A percentile compares a stretch with the other conserved stretches of the same genome.
phyloP scores from a whole-genome alignment of 2,888 invertebrate genomes.

The Spodoptera picta region DNA sequence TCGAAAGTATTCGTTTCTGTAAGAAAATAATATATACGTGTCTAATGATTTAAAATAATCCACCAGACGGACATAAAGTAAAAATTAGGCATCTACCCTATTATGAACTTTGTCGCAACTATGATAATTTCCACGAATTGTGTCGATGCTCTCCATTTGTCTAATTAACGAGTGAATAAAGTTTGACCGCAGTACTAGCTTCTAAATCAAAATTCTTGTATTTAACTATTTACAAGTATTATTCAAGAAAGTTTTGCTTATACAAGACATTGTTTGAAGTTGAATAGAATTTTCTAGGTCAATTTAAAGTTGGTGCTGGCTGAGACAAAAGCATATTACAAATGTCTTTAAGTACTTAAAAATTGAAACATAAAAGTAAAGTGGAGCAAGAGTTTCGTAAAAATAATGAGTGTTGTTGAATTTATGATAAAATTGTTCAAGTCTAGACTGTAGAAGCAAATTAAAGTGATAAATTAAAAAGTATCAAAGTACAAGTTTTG shows the following conservation, averaged over 20 bases:
- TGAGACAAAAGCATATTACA: slow-evolving; percentile 1
- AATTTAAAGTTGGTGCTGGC: slow-evolving; percentile 10
- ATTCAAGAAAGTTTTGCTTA: slow-evolving; percentile 23
- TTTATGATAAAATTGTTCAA: too few relatives aligned
- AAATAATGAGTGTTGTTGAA: too few relatives aligned
- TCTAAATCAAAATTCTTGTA: slow-evolving; percentile 31
- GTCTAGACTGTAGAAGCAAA: too few relatives aligned
- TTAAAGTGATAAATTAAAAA: background rate
- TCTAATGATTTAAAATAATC: too few relatives aligned
- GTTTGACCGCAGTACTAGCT: slow-evolving; percentile 42
- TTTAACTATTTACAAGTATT: slow-evolving; percentile 45
- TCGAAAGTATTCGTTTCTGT: too few relatives aligned
- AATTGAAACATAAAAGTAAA: background rate
- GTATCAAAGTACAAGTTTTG: background rate
- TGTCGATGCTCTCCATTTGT: slow-evolving; percentile 52
- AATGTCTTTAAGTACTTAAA: slow-evolving; percentile 1
- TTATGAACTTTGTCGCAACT: background rate
- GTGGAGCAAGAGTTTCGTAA: background rate
- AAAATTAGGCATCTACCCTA: too few relatives aligned
- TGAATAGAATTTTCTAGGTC: slow-evolving; percentile 26
- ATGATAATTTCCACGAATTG: slow-evolving; percentile 30
- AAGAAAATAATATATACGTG: too few relatives aligned
- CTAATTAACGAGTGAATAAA: slow-evolving; percentile 51
- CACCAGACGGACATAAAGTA: too few relatives aligned
- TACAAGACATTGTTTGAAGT: slow-evolving; percentile 17